phyloP scores from a whole-genome alignment of 2,797 vertebrate genomes.

The Chaetophractus vellerosus region DNA sequence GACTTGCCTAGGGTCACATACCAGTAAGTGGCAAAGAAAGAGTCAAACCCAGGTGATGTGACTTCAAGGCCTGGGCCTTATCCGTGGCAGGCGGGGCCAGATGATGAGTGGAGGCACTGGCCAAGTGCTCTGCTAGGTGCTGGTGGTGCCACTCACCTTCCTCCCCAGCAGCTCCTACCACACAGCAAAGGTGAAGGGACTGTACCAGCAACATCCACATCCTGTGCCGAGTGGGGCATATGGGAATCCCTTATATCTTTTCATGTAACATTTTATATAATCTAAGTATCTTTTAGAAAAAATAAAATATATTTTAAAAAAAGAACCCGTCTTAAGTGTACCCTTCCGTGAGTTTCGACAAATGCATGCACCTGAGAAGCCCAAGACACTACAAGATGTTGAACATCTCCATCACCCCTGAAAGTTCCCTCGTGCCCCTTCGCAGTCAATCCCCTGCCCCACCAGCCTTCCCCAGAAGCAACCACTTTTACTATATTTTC shows the following conservation, averaged over 20 bases:
- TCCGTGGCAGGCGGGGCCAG: too few relatives aligned
- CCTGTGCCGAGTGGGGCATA: too few relatives aligned
- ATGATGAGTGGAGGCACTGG: background rate
- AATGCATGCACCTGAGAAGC: background rate
- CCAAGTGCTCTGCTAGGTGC: background rate
- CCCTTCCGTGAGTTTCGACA: background rate
- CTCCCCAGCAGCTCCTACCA: too few relatives aligned
- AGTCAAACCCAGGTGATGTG: background rate
- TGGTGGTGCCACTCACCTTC: too few relatives aligned
- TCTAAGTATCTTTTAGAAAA: too few relatives aligned
- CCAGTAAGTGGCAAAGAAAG: background rate
- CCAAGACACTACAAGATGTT: background rate
- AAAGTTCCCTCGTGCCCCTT: background rate
- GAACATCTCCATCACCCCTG: background rate
- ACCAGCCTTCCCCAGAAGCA: background rate
- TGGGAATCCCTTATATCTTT: too few relatives aligned
- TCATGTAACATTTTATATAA: too few relatives aligned
- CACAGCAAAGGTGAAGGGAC: background rate
- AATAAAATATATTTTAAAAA: too few relatives aligned
- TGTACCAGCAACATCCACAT: background rate
- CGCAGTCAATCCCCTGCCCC: background rate
- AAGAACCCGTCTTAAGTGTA: background rate
- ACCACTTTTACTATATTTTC: background rate
- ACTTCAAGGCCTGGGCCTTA: background rate
- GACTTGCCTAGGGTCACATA: background rate